A percentile compares a stretch with the other conserved stretches of the same genome.
phyloP scores from a whole-genome alignment of 2,113 vertebrate genomes.

The Circaetus gallicus region DNA sequence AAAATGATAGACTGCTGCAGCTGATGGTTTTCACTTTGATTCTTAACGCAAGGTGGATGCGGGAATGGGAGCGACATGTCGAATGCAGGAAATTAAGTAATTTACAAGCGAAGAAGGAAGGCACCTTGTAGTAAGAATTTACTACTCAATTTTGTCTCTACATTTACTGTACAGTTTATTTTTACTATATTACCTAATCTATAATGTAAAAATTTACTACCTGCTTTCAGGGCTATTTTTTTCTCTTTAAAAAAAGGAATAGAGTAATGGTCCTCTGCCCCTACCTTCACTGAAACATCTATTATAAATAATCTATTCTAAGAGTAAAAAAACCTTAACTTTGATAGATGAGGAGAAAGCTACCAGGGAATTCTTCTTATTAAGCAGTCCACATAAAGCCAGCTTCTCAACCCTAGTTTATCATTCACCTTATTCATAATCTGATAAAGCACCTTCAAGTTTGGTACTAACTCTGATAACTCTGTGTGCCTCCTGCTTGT shows the following conservation, averaged over 20 bases:
- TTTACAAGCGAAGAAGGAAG: constrained; percentile 47
- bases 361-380: neutral
- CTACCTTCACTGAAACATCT: neutral
- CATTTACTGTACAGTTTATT: constrained; percentile 3
- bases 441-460: constrained; percentile 1
- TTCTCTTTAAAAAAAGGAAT: neutral
- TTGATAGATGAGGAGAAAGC: neutral
- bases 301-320: neutral
- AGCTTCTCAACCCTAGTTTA: neutral
- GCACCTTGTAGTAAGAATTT: constrained; percentile 52
- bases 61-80: neutral
- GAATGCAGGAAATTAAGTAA: constrained; percentile 39
- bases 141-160: constrained; percentile 41
- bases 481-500: neutral
- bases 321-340: neutral
- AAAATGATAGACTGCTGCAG: constrained; percentile 53
- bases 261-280: neutral
- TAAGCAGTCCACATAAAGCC: neutral
- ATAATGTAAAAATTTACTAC: constrained; percentile 8
- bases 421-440: neutral
- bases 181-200: constrained; percentile 37
- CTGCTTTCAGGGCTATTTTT: neutral
- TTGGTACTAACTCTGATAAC: neutral
- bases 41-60: constrained; percentile 19
- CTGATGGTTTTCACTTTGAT: constrained; percentile 32